These are phyloP conservation scores for Echinops telfairi DNA, from an alignment of 2,113 vertebrate species.

Conservation along the genomic window DNA sequence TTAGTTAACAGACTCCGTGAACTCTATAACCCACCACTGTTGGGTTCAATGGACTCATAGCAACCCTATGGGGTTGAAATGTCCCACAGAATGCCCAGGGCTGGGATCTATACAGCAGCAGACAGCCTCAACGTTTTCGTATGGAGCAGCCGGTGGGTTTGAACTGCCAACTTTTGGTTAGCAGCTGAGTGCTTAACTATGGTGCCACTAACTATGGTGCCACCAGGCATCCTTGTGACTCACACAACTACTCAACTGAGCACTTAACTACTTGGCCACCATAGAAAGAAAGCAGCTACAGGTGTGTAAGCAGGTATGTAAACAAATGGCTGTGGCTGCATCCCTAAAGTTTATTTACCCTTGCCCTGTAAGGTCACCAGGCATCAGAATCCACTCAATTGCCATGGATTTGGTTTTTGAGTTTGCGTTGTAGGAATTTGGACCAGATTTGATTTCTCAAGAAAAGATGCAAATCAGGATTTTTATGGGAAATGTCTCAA, in stretches of 20 bases:
- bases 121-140: too few species aligned
- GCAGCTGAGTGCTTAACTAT: too few species aligned
- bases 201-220: too few species aligned
- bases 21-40: neutral
- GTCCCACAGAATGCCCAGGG: too few species aligned
- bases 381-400: too few species aligned
- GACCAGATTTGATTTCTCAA: conserved; percentile 3
- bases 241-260: neutral
- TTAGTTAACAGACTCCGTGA: neutral
- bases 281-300: neutral
- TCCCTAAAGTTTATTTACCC: conserved; percentile 40
- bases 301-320: neutral
- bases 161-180: too few species aligned
- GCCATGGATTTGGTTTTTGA: neutral
- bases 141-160: too few species aligned
- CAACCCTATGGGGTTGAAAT: too few species aligned
- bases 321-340: neutral
- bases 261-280: neutral
- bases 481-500: neutral
- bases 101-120: too few species aligned
- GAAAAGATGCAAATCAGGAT: neutral
- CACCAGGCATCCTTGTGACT: too few species aligned
- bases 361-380: too few species aligned
- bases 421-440: neutral
- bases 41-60: too few species aligned